Conservation (phyloP, 2,888 invertebrate species). For the Lagria hirta region DNA sequence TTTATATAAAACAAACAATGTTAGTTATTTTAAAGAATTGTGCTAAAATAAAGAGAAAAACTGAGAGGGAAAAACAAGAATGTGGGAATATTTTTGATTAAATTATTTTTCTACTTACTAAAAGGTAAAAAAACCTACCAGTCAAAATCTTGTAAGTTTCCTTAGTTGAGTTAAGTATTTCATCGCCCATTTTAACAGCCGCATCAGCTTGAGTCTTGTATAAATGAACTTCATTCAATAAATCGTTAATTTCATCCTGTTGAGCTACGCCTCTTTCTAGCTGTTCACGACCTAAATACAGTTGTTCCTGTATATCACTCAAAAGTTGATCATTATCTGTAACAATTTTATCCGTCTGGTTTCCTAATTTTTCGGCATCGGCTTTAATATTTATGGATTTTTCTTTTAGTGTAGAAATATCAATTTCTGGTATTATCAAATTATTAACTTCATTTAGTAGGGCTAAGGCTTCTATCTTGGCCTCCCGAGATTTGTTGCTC, state of each 20-base stretch:
- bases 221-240: conserved; percentile 76
- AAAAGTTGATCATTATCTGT: conserved; percentile 62
- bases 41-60: no score
- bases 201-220: conserved; percentile 75
- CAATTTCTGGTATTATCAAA: conserved; percentile 74
- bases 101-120: neutral
- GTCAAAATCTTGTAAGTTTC: conserved; percentile 75
- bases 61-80: no score
- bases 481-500: conserved; percentile 70
- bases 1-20: no score
- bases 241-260: conserved; percentile 77
- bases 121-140: conserved; percentile 60
- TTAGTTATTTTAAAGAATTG: no score
- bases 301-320: conserved; percentile 66
- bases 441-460: conserved; percentile 79
- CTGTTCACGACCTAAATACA: conserved; percentile 66
- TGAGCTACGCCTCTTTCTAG: conserved; percentile 65
- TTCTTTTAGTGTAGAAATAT: conserved; percentile 68
- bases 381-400: conserved; percentile 69
- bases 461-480: conserved; percentile 79
- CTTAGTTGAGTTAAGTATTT: conserved; percentile 76
- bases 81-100: no score
- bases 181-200: conserved; percentile 83
- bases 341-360: conserved; percentile 58
- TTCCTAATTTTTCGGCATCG: conserved; percentile 65